Conservation (phyloP, 1,140 invertebrate species). For the Zaprionus camerounensis region DNA sequence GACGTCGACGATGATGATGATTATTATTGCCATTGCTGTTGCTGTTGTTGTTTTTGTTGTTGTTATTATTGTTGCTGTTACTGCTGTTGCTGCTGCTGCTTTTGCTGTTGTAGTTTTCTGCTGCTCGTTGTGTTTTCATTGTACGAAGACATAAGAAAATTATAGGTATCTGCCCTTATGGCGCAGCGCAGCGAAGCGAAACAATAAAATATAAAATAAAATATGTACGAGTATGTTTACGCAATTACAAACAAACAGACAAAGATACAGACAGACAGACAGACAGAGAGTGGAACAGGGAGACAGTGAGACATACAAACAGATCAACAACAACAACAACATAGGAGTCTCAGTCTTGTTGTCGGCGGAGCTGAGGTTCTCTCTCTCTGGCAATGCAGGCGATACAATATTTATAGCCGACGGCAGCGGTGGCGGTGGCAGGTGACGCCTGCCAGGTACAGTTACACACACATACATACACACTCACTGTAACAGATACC, state of each 20-base stretch:
- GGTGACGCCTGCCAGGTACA: conserved; percentile 47
- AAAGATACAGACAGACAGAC: conserved; percentile 35
- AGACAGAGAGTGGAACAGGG: conserved; percentile 15
- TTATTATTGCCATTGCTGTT: conserved; percentile 48
- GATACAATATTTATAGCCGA: conserved; percentile 76
- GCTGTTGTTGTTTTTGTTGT: conserved; percentile 1
- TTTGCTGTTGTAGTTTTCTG: conserved; percentile 30
- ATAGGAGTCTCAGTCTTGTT: conserved; percentile 11
- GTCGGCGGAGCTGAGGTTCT: conserved; percentile 8
- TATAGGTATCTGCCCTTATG: conserved; percentile 84
- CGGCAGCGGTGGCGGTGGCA: conserved; percentile 43
- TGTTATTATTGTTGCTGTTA: conserved; percentile 23
- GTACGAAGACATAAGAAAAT: conserved; percentile 83
- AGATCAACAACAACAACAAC: conserved; percentile 31
- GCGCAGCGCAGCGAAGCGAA: conserved; percentile 82
- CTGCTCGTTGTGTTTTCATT: conserved; percentile 72
- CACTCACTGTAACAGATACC: conserved; percentile 3
- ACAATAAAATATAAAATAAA: conserved; percentile 84
- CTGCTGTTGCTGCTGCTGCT: conserved; percentile 34
- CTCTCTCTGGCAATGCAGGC: conserved; percentile 26
- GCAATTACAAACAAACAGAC: conserved; percentile 77
- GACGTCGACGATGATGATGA: conserved; percentile 47
- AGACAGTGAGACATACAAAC: conserved; percentile 31
- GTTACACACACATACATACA: conserved; percentile 25
- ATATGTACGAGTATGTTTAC: conserved; percentile 81